phyloP scores from a whole-genome alignment of 2,113 vertebrate species.

The Myodes glareolus region DNA sequence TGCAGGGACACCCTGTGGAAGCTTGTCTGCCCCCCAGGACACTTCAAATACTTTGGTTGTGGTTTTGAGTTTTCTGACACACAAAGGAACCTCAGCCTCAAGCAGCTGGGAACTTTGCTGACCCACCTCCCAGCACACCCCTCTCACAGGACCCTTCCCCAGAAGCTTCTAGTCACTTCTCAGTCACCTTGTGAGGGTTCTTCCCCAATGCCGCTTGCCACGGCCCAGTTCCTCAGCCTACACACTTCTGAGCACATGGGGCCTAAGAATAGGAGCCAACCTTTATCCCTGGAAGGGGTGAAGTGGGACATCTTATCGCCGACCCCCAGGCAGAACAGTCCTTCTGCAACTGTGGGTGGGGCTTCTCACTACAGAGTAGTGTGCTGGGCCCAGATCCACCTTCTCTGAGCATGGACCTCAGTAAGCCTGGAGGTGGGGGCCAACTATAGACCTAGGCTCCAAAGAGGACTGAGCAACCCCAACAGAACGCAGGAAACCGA shows the following conservation, averaged over 20 bases:
- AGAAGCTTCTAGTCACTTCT: not conserved
- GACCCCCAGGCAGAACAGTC: no score
- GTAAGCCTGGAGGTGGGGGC: not conserved
- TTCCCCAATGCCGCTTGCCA: not conserved
- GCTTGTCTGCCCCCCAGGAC: not conserved
- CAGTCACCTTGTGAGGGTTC: not conserved
- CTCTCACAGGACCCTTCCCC: not conserved
- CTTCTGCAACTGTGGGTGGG: not conserved
- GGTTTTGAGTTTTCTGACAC: not conserved
- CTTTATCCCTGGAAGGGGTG: not conserved
- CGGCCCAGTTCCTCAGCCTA: not conserved
- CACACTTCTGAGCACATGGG: not conserved
- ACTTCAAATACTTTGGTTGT: not conserved
- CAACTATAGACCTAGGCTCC: not conserved
- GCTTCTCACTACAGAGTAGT: not conserved
- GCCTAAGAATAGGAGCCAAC: not conserved
- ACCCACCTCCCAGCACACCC: not conserved
- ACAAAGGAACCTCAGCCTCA: not conserved
- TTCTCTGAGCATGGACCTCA: not conserved
- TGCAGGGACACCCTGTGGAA: not conserved
- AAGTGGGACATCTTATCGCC: not conserved
- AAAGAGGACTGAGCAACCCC: not conserved
- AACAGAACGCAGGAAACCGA: not conserved
- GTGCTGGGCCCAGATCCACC: no score
- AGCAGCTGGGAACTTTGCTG: not conserved